These are phyloP conservation scores for Heliangelus exortis DNA, from an alignment of 2,797 vertebrate species.

Conservation along the genomic window DNA sequence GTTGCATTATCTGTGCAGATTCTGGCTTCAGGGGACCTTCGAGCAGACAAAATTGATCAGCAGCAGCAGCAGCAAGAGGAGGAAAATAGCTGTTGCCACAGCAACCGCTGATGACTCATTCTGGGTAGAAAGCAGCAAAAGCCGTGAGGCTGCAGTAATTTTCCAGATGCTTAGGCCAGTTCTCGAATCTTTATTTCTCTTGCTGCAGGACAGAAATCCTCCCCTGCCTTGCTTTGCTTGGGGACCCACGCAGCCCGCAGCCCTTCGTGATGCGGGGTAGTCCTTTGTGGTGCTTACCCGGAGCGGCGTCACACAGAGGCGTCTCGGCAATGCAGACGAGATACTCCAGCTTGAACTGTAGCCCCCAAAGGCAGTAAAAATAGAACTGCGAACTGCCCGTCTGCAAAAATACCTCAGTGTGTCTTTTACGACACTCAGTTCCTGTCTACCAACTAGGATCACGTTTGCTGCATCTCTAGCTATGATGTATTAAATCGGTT, in stretches of 20 bases:
- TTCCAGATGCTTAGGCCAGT: slow-evolving; percentile 78
- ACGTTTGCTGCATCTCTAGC: not conserved
- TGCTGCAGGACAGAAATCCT: slow-evolving; percentile 48
- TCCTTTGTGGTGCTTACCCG: not conserved
- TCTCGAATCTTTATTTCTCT: not conserved
- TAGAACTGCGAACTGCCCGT: slow-evolving; percentile 11
- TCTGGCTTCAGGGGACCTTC: slow-evolving; percentile 65
- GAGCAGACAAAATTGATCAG: slow-evolving; percentile 64
- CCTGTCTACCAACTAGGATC: not conserved
- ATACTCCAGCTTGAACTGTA: not conserved
- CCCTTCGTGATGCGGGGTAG: not conserved
- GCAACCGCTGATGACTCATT: slow-evolving; percentile 78
- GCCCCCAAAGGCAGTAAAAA: slow-evolving; percentile 21
- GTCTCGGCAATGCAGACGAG: not conserved
- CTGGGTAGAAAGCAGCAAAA: slow-evolving; percentile 35
- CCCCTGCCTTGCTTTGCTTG: not conserved
- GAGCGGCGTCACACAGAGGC: not conserved
- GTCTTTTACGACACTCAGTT: not conserved
- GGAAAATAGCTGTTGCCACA: slow-evolving; percentile 65
- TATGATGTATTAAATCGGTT: not conserved
- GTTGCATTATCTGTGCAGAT: slow-evolving; percentile 44
- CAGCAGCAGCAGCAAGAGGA: slow-evolving; percentile 37
- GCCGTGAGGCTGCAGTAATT: slow-evolving; percentile 78
- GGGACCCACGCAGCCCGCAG: slow-evolving; percentile 20
- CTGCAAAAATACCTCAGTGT: slow-evolving; percentile 23